A percentile compares a stretch with the other conserved stretches of the same genome.
These are phyloP conservation scores for Brachymystax lenok DNA, from an alignment of 2,797 vertebrate genomes.

Conservation along the genomic window DNA sequence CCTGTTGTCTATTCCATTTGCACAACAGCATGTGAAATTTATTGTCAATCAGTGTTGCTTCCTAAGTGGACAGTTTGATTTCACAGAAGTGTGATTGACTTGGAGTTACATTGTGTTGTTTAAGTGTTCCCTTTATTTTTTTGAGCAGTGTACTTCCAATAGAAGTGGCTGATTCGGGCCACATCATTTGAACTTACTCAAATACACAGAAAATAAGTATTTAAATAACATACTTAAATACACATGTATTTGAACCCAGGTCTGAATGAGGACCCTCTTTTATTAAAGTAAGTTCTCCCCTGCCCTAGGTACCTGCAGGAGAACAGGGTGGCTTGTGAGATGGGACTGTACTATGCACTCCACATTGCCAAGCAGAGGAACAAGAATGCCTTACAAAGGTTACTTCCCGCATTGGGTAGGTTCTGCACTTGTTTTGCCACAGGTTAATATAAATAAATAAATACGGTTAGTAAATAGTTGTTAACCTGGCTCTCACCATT, in stretches of 20 bases:
- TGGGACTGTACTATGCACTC: slow-evolving; percentile 93
- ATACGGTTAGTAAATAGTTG: background rate
- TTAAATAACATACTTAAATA: background rate
- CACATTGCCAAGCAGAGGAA: slow-evolving; percentile 95
- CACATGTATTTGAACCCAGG: too few relatives aligned
- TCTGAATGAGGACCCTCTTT: background rate
- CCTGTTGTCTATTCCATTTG: too few relatives aligned
- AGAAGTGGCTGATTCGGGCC: too few relatives aligned
- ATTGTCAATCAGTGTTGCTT: too few relatives aligned
- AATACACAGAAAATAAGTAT: too few relatives aligned
- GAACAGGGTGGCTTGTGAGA: slow-evolving; percentile 93
- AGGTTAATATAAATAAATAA: background rate
- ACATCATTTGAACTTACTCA: too few relatives aligned
- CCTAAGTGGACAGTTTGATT: too few relatives aligned
- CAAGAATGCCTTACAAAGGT: slow-evolving; percentile 90
- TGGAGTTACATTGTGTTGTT: too few relatives aligned
- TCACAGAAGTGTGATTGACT: too few relatives aligned
- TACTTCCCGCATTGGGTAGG: slow-evolving; percentile 89
- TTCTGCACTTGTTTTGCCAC: background rate
- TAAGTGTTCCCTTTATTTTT: too few relatives aligned
- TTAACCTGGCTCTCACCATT: slow-evolving; percentile 1
- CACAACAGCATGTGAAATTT: too few relatives aligned
- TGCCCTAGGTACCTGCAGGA: slow-evolving; percentile 87
- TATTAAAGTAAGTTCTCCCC: background rate
- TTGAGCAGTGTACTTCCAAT: too few relatives aligned